Conservation (phyloP, 30 jellyfish, hydroid and myxozoan genomes). For the Morbakka virulenta region DNA sequence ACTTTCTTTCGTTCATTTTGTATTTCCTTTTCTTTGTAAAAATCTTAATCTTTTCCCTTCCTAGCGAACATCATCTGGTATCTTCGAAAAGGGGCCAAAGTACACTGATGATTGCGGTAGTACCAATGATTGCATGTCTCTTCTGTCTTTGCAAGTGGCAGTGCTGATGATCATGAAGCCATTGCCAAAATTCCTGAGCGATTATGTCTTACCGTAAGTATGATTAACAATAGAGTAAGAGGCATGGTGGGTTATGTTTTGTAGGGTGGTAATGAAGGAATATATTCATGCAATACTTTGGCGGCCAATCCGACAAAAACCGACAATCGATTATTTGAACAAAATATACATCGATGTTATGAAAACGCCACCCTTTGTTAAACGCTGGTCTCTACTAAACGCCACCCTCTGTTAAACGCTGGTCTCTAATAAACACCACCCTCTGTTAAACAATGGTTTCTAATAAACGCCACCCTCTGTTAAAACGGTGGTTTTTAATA, state of each 20-base stretch:
- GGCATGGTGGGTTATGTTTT: background rate
- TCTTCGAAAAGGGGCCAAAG: constrained; percentile 58
- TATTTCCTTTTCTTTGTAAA: too few species aligned
- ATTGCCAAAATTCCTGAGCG: constrained; percentile 80
- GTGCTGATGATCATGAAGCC: constrained; percentile 82
- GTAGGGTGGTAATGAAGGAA: constrained; percentile 12
- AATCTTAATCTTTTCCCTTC: background rate
- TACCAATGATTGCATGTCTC: constrained; percentile 79
- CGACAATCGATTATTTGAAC: background rate
- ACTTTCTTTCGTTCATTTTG: too few species aligned
- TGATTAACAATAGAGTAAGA: background rate
- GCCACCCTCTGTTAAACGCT: constrained; percentile 4
- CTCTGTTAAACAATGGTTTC: background rate
- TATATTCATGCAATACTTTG: background rate
- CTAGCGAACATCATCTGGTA: constrained; percentile 70
- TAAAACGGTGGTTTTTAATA: background rate
- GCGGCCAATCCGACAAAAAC: background rate
- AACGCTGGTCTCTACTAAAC: background rate
- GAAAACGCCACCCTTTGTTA: too few species aligned
- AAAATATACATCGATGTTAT: too few species aligned
- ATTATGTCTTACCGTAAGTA: constrained; percentile 78
- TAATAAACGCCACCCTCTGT: constrained; percentile 1
- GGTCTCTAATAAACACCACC: background rate
- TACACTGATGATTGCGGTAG: constrained; percentile 89
- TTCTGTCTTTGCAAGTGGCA: constrained; percentile 86